These are phyloP conservation scores for Troides oblongomaculatus DNA, from an alignment of 2,888 invertebrate genomes.

Conservation along the genomic window DNA sequence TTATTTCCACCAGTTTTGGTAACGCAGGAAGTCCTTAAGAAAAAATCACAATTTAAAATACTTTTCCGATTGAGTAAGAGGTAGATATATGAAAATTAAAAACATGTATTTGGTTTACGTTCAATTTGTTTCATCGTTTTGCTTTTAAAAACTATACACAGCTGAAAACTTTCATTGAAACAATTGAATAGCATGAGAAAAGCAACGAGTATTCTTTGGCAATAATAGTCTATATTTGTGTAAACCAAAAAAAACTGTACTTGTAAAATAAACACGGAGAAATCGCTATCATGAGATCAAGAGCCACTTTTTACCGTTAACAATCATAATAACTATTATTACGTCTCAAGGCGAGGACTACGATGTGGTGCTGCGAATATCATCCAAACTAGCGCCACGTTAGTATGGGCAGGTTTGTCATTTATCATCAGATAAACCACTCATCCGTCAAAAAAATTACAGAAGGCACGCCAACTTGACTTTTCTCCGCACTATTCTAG, in stretches of 20 bases:
- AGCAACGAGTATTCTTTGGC: background rate
- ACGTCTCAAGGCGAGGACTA: background rate
- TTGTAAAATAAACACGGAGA: background rate
- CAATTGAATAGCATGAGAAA: background rate
- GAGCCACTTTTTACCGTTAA: background rate
- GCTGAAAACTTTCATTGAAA: background rate
- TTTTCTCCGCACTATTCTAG: too few relatives aligned
- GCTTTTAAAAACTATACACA: background rate
- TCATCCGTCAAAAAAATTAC: too few relatives aligned
- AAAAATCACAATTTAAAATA: background rate
- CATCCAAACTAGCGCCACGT: too few relatives aligned
- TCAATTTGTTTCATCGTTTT: background rate
- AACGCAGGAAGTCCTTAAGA: constrained; percentile 80
- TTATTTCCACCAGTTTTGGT: constrained; percentile 81
- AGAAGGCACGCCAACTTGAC: too few relatives aligned
- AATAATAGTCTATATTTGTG: background rate
- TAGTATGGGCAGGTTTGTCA: too few relatives aligned
- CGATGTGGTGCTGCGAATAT: too few relatives aligned
- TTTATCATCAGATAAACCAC: too few relatives aligned
- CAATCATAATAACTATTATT: background rate
- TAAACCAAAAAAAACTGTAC: background rate
- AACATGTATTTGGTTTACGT: background rate
- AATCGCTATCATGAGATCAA: background rate
- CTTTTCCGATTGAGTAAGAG: background rate
- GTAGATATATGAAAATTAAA: background rate